Evolutionary conservation across 2,888 invertebrate genomes (phyloP), one percentile per base, ranked within the genome.

Genomic region (Parnassius mnemosyne): DNA sequence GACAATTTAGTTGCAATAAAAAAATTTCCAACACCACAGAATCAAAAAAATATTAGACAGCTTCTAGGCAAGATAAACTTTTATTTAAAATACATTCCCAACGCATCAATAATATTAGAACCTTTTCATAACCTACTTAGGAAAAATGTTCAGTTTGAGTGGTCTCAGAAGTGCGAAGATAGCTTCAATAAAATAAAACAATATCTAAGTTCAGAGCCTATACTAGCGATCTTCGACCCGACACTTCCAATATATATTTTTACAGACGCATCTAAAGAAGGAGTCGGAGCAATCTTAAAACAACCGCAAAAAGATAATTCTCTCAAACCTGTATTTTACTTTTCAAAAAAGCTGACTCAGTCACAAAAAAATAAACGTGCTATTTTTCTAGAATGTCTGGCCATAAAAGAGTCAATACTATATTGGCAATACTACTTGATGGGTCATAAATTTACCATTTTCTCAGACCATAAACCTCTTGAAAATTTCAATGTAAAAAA

Each of bases 11-110:
- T 65, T 70, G 25, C 25, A 25, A 25, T 25, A 58, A 65, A 49
- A 50, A 47, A 66, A 11, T 69, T n/a, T 51, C 68, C 69, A 11
- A 34, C 42, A 3, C 68, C 70, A 54, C 63, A 63, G 61, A 72
- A 65, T 9, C 58, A 63, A 20, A 71, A 69, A 58, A 70, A 71
- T 64, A 47, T 74, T 0, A 50, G 70, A 55, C 69, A 74, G 47
- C 70, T 74, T 68, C 12, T 66, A 12, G 71, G 71, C 12, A 74
- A 71, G 65, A 65, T 69, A 44, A 69, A 68, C 58, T 72, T 72
- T 51, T 69, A 73, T 57, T 25, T 61, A 43, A 57, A 71, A 58
- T 72, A 66, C 63, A 41, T 71, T 25, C 71, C 69, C 57, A 64
- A 68, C 10, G 67, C 47, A 41, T 49, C 71, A 66, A 65, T 71